These are phyloP conservation scores for Helicoverpa zea DNA, from an alignment of 1,140 invertebrate genomes.

Conservation along the genomic window DNA sequence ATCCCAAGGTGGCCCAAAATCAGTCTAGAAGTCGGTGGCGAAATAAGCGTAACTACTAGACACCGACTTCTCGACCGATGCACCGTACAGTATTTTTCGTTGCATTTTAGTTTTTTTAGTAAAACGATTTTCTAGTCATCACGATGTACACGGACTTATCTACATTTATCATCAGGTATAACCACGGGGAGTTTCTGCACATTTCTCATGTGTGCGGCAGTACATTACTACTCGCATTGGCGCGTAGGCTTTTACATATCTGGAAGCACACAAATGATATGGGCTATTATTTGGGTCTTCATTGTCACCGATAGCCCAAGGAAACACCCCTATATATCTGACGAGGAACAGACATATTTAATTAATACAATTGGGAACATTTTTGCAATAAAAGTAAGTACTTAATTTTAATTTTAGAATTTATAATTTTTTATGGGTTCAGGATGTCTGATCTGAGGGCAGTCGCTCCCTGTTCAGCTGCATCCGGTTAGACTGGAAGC, in stretches of 20 bases:
- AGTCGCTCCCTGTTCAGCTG: not conserved
- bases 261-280: slow-evolving; percentile 88
- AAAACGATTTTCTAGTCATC: not conserved
- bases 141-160: slow-evolving; percentile 10
- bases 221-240: slow-evolving; percentile 89
- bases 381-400: slow-evolving; percentile 83
- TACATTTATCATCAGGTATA: slow-evolving; percentile 86
- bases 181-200: slow-evolving; percentile 90
- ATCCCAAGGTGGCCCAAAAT: too few species aligned
- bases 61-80: too few species aligned
- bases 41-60: too few species aligned
- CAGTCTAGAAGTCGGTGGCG: too few species aligned
- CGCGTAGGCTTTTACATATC: slow-evolving; percentile 91
- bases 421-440: not conserved
- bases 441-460: not conserved
- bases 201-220: slow-evolving; percentile 88
- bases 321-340: slow-evolving; percentile 91
- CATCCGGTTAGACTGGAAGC: too few species aligned
- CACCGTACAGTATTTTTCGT: too few species aligned
- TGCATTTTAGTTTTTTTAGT: too few species aligned
- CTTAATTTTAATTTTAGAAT: not conserved
- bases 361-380: slow-evolving; percentile 87
- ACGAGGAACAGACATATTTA: slow-evolving; percentile 91
- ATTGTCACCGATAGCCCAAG: slow-evolving; percentile 91
- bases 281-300: slow-evolving; percentile 89